A percentile compares a stretch with the other conserved stretches of the same genome.
Conservation (phyloP, 2,888 invertebrate genomes). For the Oegoconia quadripuncta region DNA sequence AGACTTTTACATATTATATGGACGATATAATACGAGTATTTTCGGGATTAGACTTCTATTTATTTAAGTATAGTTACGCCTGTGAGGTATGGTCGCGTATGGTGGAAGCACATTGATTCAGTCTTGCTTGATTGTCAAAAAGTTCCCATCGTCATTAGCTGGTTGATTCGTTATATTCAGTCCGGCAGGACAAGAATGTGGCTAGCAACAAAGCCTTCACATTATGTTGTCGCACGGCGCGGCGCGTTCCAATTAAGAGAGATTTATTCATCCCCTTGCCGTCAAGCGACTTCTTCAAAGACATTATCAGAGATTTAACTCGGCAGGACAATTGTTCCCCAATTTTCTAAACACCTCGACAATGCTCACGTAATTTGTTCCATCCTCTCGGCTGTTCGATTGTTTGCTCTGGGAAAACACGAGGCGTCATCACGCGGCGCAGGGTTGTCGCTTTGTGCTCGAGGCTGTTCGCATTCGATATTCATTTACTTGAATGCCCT, state of each 20-base stretch:
- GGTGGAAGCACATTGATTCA: slow-evolving; percentile 33
- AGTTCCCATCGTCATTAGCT: slow-evolving; percentile 57
- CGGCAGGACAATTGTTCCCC: slow-evolving; percentile 68
- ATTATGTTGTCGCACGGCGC: slow-evolving; percentile 67
- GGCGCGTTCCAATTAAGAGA: slow-evolving; percentile 69
- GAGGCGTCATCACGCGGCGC: slow-evolving; percentile 48
- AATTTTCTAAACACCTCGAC: slow-evolving; percentile 73
- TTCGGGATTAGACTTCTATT: slow-evolving; percentile 18
- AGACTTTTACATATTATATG: too few relatives aligned
- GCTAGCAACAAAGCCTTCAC: slow-evolving; percentile 60
- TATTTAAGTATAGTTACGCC: slow-evolving; percentile 28
- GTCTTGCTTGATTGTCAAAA: slow-evolving; percentile 45
- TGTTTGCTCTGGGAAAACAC: slow-evolving; percentile 64
- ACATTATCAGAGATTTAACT: slow-evolving; percentile 71
- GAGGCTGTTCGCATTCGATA: slow-evolving; percentile 57
- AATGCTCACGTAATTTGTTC: slow-evolving; percentile 70
- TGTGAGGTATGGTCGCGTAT: slow-evolving; percentile 22
- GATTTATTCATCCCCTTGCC: slow-evolving; percentile 68
- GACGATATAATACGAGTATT: too few relatives aligned
- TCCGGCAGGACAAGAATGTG: slow-evolving; percentile 51
- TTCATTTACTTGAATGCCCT: slow-evolving; percentile 61
- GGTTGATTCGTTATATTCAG: slow-evolving; percentile 58
- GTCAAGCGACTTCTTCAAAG: slow-evolving; percentile 59
- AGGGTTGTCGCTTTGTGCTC: slow-evolving; percentile 50
- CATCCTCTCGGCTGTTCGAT: slow-evolving; percentile 60